Evolutionary conservation across 2,113 vertebrate genomes (phyloP), one percentile per base, ranked within the genome.

Genomic region (Coracopsis vasa): DNA sequence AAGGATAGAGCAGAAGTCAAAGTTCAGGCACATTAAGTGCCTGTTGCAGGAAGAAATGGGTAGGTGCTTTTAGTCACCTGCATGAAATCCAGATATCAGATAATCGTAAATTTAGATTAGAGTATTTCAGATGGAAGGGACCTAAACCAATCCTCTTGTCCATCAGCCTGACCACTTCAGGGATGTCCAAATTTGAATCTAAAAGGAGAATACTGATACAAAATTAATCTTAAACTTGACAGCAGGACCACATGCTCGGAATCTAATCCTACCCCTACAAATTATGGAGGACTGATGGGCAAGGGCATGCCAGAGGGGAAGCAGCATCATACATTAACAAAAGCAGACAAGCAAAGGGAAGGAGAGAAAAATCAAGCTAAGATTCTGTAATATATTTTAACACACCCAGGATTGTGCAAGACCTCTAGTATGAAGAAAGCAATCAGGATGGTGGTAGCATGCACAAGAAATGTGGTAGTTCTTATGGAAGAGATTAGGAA

Each of bases 1-100:
- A 80, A 84, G 47, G 33, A 12, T 73, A 87, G 45, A 91, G 45
- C 27, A 35, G 29, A 80, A 90, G 75, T 60, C 92, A 95, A 95
- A 97, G 96, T 92, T 92, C 95, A 95, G 42, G 48, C 37, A 78
- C 29, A 65, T 24, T 56, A 66, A 78, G 20, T 28, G 60, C 41
- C n/a, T 54, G 39, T 11, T 54, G 64, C 69, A 71, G 35, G 42
- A 84, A 78, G 42, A 90, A 93, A 67, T 2, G 2, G 8, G 45
- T 51, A 86, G 37, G n/a, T 64, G 42, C 66, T 90, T 56, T 39
- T 90, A 12, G 16, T 41, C 42, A 51, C 16, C 19, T 83, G 62
- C 54, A 74, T 1, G 3, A 64, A 29, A 80, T 17, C n/a, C 19
- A 88, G 25, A 7, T 45, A 50, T 24, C 41, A 72, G 3, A 44